Conservation (phyloP, 2,797 vertebrate species). For the Hippopotamyrus pictus region DNA sequence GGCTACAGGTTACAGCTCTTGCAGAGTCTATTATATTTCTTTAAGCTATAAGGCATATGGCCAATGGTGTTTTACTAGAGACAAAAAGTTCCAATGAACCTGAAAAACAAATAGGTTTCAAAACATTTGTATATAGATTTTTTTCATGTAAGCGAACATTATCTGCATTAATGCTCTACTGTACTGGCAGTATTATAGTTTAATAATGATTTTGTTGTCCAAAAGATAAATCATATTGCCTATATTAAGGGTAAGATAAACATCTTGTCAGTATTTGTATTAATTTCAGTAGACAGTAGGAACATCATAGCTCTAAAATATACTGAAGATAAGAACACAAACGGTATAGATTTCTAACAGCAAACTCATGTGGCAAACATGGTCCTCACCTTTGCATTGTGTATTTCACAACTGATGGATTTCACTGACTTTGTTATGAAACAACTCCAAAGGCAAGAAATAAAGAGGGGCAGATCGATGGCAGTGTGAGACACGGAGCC, state of each 20-base stretch:
- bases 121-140: neutral
- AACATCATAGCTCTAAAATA: neutral
- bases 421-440: slow-evolving; percentile 15
- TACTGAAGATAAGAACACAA: neutral
- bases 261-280: neutral
- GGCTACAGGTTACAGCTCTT: neutral
- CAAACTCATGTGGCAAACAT: neutral
- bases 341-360: neutral
- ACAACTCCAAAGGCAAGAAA: slow-evolving; percentile 27
- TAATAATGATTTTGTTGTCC: neutral
- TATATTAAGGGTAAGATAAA: neutral
- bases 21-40: neutral
- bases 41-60: neutral
- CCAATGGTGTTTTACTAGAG: neutral
- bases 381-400: neutral
- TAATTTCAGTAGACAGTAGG: neutral
- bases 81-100: neutral
- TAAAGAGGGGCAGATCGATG: neutral
- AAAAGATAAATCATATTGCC: neutral
- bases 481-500: neutral
- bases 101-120: neutral
- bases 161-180: neutral
- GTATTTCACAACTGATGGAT: slow-evolving; percentile 20
- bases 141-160: neutral
- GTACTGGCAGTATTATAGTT: neutral